phyloP scores from a whole-genome alignment of 2,888 invertebrate genomes.

The Hypolimnas misippus region DNA sequence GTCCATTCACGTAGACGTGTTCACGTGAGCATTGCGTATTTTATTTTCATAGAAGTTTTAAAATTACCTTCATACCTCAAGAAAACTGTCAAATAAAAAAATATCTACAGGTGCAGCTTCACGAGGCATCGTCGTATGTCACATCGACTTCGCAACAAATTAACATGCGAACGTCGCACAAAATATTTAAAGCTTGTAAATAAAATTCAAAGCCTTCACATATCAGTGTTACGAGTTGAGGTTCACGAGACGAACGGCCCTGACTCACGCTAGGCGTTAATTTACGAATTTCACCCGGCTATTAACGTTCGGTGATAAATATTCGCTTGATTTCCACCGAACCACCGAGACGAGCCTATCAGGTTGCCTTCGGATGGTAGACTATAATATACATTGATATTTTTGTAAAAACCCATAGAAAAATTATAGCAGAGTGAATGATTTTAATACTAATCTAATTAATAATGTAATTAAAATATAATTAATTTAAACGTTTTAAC shows the following conservation, averaged over 20 bases:
- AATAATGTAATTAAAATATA: too few relatives aligned
- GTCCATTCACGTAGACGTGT: too few relatives aligned
- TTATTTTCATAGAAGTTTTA: too few relatives aligned
- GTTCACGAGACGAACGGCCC: constrained; percentile 45
- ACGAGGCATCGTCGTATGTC: neutral
- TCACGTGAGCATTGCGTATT: too few relatives aligned
- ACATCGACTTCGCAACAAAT: neutral
- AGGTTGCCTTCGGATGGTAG: constrained; percentile 5
- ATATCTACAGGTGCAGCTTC: too few relatives aligned
- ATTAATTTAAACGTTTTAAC: too few relatives aligned
- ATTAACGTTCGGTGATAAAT: constrained; percentile 50
- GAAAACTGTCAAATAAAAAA: too few relatives aligned
- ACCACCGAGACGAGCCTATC: neutral
- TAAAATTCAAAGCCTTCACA: constrained; percentile 22
- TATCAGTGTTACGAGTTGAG: constrained; percentile 8
- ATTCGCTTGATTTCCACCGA: constrained; percentile 47
- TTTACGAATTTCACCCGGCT: constrained; percentile 58
- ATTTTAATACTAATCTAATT: too few relatives aligned
- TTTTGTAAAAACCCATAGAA: neutral
- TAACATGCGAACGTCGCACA: neutral
- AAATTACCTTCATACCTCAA: too few relatives aligned
- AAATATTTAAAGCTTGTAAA: constrained; percentile 4
- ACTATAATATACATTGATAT: constrained; percentile 1
- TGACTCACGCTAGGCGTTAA: constrained; percentile 54
- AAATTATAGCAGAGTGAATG: too few relatives aligned